A percentile compares a stretch with the other conserved stretches of the same genome.
phyloP scores from a whole-genome alignment of 2,888 invertebrate species.

The Drosophila mayaguana region DNA sequence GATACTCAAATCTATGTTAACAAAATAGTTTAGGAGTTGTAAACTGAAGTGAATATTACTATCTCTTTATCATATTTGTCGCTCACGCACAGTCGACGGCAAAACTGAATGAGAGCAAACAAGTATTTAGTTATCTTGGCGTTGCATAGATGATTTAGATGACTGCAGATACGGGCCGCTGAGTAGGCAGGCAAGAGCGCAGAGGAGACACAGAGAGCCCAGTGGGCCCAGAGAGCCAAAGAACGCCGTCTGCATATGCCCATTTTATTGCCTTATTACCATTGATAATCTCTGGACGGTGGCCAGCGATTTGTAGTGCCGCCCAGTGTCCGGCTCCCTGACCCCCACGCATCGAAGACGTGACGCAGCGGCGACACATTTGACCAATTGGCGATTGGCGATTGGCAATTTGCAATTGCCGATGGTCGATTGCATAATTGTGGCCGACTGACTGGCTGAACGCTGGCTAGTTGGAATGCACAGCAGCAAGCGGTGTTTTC shows the following conservation, averaged over 20 bases:
- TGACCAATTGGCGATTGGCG: slow-evolving; percentile 58
- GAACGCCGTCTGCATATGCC: slow-evolving; percentile 19
- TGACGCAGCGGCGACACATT: slow-evolving; percentile 66
- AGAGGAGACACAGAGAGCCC: too few relatives aligned
- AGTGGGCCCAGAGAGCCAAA: background rate
- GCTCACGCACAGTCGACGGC: slow-evolving; percentile 24
- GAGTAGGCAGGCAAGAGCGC: slow-evolving; percentile 50
- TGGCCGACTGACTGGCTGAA: slow-evolving; percentile 45
- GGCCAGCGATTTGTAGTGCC: slow-evolving; percentile 60
- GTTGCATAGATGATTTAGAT: slow-evolving; percentile 71
- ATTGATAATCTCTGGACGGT: slow-evolving; percentile 78
- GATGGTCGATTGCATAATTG: slow-evolving; percentile 56
- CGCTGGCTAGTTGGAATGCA: slow-evolving; percentile 52
- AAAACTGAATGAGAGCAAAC: slow-evolving; percentile 28
- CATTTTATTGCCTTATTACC: slow-evolving; percentile 73
- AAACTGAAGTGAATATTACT: background rate
- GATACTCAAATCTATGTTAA: background rate
- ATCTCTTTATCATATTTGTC: slow-evolving; percentile 3
- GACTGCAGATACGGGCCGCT: slow-evolving; percentile 53
- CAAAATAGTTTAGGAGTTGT: background rate
- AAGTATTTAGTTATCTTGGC: slow-evolving; percentile 61
- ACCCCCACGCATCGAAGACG: slow-evolving; percentile 67
- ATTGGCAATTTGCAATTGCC: slow-evolving; percentile 51
- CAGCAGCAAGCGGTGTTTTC: slow-evolving; percentile 58
- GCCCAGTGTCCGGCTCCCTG: slow-evolving; percentile 61